Conservation (phyloP, 2,113 vertebrate genomes). For the Periophthalmus modestus region DNA sequence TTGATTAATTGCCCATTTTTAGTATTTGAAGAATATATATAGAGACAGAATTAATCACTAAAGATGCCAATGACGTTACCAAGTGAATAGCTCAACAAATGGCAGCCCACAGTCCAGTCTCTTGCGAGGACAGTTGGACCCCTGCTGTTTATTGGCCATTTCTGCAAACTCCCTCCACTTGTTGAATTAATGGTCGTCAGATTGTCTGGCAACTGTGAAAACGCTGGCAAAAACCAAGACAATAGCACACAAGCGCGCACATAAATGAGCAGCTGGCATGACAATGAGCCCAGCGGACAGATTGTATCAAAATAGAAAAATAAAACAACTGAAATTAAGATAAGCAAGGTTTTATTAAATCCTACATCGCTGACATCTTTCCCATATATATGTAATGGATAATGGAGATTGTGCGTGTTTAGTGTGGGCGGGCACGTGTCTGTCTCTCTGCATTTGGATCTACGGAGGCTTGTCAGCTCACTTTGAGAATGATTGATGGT, state of each 20-base stretch:
- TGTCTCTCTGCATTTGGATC: constrained; percentile 30
- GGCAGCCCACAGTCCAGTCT: constrained; percentile 1
- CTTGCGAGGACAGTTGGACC: constrained; percentile 24
- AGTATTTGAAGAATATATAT: too few species aligned
- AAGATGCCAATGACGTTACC: constrained; percentile 6
- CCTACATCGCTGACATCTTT: constrained; percentile 30
- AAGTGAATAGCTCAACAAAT: background rate
- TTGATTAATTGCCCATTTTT: too few species aligned
- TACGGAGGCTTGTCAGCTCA: constrained; percentile 29
- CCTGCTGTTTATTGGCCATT: constrained; percentile 46
- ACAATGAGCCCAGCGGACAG: constrained; percentile 53
- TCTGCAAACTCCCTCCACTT: constrained; percentile 32
- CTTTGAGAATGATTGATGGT: constrained; percentile 28
- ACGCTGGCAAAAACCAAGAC: constrained; percentile 36
- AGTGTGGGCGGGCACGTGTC: constrained; percentile 39
- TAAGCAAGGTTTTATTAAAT: constrained; percentile 15
- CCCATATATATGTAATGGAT: constrained; percentile 13
- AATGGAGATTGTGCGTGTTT: constrained; percentile 43
- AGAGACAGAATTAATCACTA: background rate
- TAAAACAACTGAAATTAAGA: constrained; percentile 15
- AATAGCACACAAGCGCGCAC: constrained; percentile 34
- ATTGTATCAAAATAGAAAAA: constrained; percentile 49
- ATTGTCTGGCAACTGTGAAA: constrained; percentile 55
- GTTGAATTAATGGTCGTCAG: constrained; percentile 45
- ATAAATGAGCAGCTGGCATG: constrained; percentile 45